Conservation (phyloP, 37 sponge, comb jelly and placozoan species). For the Oscarella lobularis region DNA sequence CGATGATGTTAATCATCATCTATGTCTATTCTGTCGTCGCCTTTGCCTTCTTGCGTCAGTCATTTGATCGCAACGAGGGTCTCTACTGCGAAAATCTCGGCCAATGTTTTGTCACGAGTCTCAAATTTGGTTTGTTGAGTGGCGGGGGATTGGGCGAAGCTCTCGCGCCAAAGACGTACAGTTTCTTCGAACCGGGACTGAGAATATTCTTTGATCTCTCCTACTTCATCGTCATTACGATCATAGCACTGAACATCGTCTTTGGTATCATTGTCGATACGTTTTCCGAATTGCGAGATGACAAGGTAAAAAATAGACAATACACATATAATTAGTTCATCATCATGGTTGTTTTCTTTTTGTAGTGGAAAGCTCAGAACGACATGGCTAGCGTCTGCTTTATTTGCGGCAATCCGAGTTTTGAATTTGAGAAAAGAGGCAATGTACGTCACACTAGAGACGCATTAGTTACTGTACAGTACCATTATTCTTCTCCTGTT, state of each 20-base stretch:
- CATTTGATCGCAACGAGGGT: constrained; percentile 15
- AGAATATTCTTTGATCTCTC: constrained; percentile 42
- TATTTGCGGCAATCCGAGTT: constrained; percentile 1
- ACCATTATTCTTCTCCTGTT: not conserved
- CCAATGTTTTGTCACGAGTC: constrained; percentile 5
- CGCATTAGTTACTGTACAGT: not conserved
- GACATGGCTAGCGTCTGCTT: not conserved
- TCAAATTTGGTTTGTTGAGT: not conserved
- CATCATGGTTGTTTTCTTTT: not conserved
- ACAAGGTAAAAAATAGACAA: constrained; percentile 19
- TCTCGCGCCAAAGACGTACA: not conserved
- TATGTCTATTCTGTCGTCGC: constrained; percentile 67
- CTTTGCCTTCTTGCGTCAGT: constrained; percentile 42
- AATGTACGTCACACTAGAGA: not conserved
- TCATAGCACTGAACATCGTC: constrained; percentile 73
- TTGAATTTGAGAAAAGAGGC: constrained; percentile 1
- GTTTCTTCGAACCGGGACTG: not conserved
- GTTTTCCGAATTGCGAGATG: constrained; percentile 73
- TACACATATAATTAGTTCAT: not conserved
- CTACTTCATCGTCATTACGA: constrained; percentile 83
- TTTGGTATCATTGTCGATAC: constrained; percentile 92
- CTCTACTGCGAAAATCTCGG: constrained; percentile 4
- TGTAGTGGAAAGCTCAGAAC: not conserved
- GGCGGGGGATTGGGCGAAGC: not conserved
- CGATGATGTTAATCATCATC: constrained; percentile 34